Base-by-base conservation (phyloP, 2,888 invertebrate species). In the Apocheima hispidaria region DNA sequence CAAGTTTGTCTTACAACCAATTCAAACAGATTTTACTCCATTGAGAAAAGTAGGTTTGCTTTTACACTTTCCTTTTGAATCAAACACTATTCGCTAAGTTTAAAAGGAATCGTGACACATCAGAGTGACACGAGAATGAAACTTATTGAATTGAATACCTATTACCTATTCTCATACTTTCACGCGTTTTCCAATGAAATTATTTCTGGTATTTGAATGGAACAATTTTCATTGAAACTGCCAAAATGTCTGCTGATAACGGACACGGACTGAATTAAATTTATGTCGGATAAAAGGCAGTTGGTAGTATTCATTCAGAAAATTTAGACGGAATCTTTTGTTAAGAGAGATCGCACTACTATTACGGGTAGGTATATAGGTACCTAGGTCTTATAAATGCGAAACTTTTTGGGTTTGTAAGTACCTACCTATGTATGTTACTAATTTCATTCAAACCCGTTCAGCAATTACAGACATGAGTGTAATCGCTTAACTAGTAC, bases 61-160 rank as follows among this genome's bases (percentile, higher is more conserved):
- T 54, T 54, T 38, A 35, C 49, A 48, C 35, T 41, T 35, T 49
- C 26, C 33, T 58, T 59, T 50, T 50, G 44, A 52, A 52, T 44
- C 48, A n/a, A 23, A 48, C 20, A 21, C 5, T 12, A 33, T 49
- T 41, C 30, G 56, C 54, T 26, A 58, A 36, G 40, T 66, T 59
- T 43, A 49, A 57, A 62, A 60, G 55, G 59, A 53, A 56, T 59
- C 44, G 43, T 44, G 44, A 35, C 38, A 35, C 16, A 30, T 35
- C 35, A 49, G 65, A 62, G 43, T 65, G 65, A 65, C 63, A 60
- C 56, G 60, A 49, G 59, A 65, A 65, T 68, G 65, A 63, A 59
- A 57, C 65, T 60, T 62, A 67, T 64, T 65, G 65, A 61, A 68
- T 68, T 63, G 61, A 65, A 65, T 67, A 63, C 61, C 56, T 56